A percentile compares a stretch with the other conserved stretches of the same genome.
phyloP scores from a whole-genome alignment of 2,888 invertebrate species.

The Megaustenia siamemsis region DNA sequence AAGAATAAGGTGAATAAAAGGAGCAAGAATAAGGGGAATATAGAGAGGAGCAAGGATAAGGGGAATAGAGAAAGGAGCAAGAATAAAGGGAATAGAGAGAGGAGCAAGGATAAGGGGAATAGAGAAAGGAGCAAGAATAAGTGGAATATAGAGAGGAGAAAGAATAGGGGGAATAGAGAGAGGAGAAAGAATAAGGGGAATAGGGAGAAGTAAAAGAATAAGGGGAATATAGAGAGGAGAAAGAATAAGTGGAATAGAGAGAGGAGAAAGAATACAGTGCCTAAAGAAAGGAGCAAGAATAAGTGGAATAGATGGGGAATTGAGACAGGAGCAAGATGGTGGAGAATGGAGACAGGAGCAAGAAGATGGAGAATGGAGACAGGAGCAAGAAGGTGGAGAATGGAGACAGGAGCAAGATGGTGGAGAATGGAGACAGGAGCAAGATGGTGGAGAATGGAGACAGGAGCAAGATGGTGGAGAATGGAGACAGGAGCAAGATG shows the following conservation, averaged over 20 bases:
- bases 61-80: neutral
- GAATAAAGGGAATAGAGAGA: neutral
- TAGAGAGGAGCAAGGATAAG: neutral
- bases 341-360: too few relatives aligned
- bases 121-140: neutral
- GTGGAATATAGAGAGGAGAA: neutral
- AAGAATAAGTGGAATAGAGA: neutral
- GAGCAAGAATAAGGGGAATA: neutral
- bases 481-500: too few relatives aligned
- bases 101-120: neutral
- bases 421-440: too few relatives aligned
- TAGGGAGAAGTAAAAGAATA: neutral
- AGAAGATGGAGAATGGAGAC: too few relatives aligned
- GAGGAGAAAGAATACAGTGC: neutral
- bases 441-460: too few relatives aligned
- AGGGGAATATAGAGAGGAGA: too few relatives aligned
- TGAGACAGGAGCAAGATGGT: neutral
- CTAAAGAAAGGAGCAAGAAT: neutral
- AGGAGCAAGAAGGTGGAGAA: too few relatives aligned
- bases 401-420: too few relatives aligned
- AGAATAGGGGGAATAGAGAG: neutral
- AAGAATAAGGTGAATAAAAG: neutral
- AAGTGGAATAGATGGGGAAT: neutral
- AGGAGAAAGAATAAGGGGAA: neutral
- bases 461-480: too few relatives aligned